A percentile compares a stretch with the other conserved stretches of the same genome.
These are phyloP conservation scores for Epirrhoe tristata DNA, from an alignment of 2,888 invertebrate genomes.

Conservation along the genomic window DNA sequence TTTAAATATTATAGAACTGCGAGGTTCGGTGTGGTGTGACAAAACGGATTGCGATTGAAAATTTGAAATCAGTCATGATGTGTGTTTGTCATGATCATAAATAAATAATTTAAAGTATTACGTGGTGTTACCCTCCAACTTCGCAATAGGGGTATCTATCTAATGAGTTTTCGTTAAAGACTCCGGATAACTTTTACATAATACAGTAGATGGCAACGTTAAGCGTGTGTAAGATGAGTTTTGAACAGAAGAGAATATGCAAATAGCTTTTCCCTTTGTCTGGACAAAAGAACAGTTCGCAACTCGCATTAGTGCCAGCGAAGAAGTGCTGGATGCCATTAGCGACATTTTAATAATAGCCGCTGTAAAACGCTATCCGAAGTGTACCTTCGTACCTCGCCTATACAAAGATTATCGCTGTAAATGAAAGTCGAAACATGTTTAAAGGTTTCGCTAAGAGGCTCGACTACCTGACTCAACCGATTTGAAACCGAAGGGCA, in stretches of 20 bases:
- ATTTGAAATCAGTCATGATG: background rate
- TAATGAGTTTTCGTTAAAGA: constrained; percentile 3
- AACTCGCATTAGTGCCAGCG: constrained; percentile 65
- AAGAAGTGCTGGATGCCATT: constrained; percentile 59
- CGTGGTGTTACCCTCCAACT: background rate
- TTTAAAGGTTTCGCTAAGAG: constrained; percentile 43
- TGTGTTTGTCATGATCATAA: background rate
- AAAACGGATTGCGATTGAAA: background rate
- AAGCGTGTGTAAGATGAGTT: constrained; percentile 53
- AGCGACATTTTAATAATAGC: constrained; percentile 61
- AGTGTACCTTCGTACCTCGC: constrained; percentile 16
- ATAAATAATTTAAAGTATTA: background rate
- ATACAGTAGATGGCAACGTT: constrained; percentile 30
- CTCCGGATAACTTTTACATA: constrained; percentile 18
- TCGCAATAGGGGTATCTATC: background rate
- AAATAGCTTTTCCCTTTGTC: constrained; percentile 61
- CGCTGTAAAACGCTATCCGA: constrained; percentile 48
- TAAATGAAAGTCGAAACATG: constrained; percentile 50
- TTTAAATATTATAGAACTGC: background rate
- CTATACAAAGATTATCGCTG: constrained; percentile 43
- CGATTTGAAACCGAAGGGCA: constrained; percentile 56
- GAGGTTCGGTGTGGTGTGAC: too few species aligned
- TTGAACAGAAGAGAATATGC: constrained; percentile 59
- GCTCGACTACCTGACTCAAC: constrained; percentile 55
- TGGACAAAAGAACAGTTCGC: constrained; percentile 64